Percentiles rank a stretch among this genome's conserved stretches.
Conservation (phyloP, 2,113 vertebrate genomes). For the Nestor notabilis region DNA sequence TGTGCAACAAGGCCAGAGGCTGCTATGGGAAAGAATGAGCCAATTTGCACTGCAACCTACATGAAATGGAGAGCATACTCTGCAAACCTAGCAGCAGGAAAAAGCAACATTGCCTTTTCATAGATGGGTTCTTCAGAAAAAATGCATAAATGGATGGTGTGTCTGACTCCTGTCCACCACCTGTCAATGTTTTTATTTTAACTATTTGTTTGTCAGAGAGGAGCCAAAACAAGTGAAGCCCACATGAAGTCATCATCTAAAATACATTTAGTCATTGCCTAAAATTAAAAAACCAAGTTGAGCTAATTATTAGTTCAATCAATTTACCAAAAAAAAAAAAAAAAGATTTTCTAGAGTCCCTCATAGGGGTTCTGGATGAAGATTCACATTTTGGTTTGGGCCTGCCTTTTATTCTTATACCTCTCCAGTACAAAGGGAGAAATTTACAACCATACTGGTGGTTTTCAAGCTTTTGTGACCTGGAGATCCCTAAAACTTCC, state of each 20-base stretch:
- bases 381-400: background rate
- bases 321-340: background rate
- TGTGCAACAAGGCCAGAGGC: background rate
- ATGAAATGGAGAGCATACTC: slow-evolving; percentile 3
- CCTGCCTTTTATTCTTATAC: background rate
- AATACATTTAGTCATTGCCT: background rate
- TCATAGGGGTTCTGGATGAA: background rate
- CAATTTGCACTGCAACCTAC: background rate
- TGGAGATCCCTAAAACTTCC: background rate
- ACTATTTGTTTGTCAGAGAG: background rate
- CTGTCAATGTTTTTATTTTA: background rate
- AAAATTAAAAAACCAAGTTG: background rate
- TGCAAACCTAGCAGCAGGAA: background rate
- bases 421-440: background rate
- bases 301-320: background rate
- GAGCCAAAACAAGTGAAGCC: background rate
- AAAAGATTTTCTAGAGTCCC: background rate
- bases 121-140: background rate
- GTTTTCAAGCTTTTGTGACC: background rate
- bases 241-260: background rate
- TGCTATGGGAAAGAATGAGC: background rate
- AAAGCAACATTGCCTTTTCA: background rate
- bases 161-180: background rate
- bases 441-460: background rate
- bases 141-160: background rate